Evolutionary conservation across 2,888 invertebrate genomes (phyloP), one percentile per base, ranked within the genome.

Genomic region (Netelia inedita): DNA sequence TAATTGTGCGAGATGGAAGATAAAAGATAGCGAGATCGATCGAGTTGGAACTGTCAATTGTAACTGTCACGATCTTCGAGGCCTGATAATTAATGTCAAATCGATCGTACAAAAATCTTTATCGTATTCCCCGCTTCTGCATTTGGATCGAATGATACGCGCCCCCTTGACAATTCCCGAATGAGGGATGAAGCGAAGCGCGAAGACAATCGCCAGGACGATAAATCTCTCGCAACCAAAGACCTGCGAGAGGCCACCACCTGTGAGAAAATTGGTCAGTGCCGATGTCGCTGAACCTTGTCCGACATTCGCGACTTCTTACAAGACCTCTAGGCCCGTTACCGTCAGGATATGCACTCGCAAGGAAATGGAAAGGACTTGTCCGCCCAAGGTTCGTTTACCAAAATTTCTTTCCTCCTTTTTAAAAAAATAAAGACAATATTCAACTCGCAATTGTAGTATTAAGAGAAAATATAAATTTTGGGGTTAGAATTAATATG

Each of bases 321-420:
- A 88, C 74, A 63, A 87, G 83, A 82, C 69, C 14, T 79, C 88
- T 0, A 88, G 85, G 73, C 89, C 91, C 5, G 93, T 94, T 68
- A 82, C 90, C 5, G 93, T 94, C 65, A 90, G 91, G 82, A 88
- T 94, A 59, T 94, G 94, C 87, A 92, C 94, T 0, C 92, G 94
- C 2, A 91, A 89, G 11, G 94, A 94, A 68, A 82, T 90, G 75
- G 87, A 89, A 35, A 86, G 87, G 53, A 82, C 87, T 23, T 91
- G 90, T n/a, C 86, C 88, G 2, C 88, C 88, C 1, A 88, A 89
- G 87, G 89, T 90, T 43, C 59, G 73, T 87, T 43, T 23, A 21
- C 23, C 16, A 28, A 55, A 41, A 57, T 19, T 28, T 28, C 41
- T 10, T 55, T 8, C 2, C 53, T 6, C 6, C 16, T 53, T n/a